Evolutionary conservation across 1,140 invertebrate genomes (phyloP).

Genomic region (Rhynchophorus ferrugineus): DNA sequence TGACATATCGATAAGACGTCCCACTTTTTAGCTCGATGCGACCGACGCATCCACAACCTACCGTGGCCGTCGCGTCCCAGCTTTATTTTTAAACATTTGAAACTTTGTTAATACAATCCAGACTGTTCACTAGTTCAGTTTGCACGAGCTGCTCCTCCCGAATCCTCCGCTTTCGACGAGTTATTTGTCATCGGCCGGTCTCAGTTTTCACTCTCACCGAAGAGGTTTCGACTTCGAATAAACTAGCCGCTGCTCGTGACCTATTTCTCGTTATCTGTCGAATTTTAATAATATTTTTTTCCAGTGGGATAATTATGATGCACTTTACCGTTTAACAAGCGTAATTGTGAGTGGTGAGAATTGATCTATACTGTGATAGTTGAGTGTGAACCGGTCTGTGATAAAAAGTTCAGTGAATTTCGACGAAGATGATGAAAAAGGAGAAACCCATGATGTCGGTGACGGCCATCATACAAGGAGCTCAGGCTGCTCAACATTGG

Average conservation of each 20-base stretch:
- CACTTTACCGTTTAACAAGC: too few species aligned
- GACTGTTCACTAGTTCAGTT: constrained; percentile 12
- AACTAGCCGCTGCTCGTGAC: too few species aligned
- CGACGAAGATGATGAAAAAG: constrained; percentile 62
- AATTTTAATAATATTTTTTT: too few species aligned
- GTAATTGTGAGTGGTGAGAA: not conserved
- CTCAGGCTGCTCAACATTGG: constrained; percentile 52
- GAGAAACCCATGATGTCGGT: constrained; percentile 79
- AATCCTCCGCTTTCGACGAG: too few species aligned
- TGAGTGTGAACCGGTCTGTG: constrained; percentile 17
- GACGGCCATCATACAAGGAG: constrained; percentile 66
- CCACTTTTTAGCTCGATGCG: constrained; percentile 2
- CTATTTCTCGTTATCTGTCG: too few species aligned
- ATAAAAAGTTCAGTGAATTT: constrained; percentile 13
- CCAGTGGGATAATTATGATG: too few species aligned
- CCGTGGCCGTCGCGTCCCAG: constrained; percentile 13
- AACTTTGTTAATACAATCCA: constrained; percentile 16
- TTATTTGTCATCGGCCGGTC: too few species aligned
- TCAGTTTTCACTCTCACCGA: too few species aligned
- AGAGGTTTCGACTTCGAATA: too few species aligned
- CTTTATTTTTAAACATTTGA: constrained; percentile 22
- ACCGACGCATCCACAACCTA: constrained; percentile 13
- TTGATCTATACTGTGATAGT: constrained; percentile 3
- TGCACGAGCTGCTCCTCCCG: too few species aligned
- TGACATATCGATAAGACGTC: too few species aligned